Base-by-base conservation (phyloP, 2,797 vertebrate genomes). In the Okamejei kenojei region DNA sequence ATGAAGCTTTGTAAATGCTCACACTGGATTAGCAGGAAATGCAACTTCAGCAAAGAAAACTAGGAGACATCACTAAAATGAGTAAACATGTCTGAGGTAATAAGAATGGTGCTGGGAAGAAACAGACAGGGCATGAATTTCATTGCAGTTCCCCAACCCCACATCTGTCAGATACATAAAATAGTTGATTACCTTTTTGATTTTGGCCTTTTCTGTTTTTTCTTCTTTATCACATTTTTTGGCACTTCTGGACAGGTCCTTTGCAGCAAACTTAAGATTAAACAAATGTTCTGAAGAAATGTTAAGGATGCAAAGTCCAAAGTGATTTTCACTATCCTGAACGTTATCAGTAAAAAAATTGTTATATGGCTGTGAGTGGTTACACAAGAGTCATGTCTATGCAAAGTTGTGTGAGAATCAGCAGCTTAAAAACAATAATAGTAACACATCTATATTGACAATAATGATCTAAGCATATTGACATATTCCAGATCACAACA, bases 171-270 rank as follows among this genome's bases (percentile, higher is more conserved):
- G 88, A 38, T 23, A 23, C 10, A 71, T 17, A 38, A 76, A 13
- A n/a, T 2, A 17, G 38, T 1, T 17, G 6, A 54, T 95, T 95
- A 97, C 97, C 95, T 97, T 97, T 93, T 97, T 97, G 19, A 97
- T 96, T 95, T 97, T 97, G 23, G 65, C 19, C 94, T 97, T 97
- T 94, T 97, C 97, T 0, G 82, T 0, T 95, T 97, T 97, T 94
- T 97, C 97, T 84, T 97, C 97, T 95, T 97, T 97, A 94, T 97
- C 97, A 94, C 97, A 97, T 96, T 96, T 97, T 82, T 96, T 97
- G n/a, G 97, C 94, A 93, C 95, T 97, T 95, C 96, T 96, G 93
- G 96, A 95, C n/a, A 97, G 96, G 74, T 97, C 96, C 96, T 97
- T 97, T 93, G 97, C 96, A 35, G 97, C 96, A 88, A 97, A 96